phyloP scores from a whole-genome alignment of 2,113 vertebrate species.

The Malaclemys terrapin region DNA sequence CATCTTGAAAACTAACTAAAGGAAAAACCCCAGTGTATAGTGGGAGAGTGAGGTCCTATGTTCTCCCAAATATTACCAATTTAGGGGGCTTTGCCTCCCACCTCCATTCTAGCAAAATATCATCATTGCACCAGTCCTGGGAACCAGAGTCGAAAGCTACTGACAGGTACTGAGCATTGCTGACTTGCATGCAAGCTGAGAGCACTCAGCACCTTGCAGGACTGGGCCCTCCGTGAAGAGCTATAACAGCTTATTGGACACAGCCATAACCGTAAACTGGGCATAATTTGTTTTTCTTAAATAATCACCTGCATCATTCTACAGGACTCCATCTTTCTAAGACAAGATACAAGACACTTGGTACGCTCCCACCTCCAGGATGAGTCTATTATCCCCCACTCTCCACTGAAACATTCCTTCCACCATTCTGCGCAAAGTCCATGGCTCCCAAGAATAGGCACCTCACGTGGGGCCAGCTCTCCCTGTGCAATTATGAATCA shows the following conservation, averaged over 20 bases:
- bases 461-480: rapidly evolving
- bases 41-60: background rate
- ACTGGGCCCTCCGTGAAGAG: background rate
- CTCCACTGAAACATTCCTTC: background rate
- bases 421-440: rapidly evolving
- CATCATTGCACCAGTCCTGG: rapidly evolving
- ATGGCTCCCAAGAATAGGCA: rapidly evolving
- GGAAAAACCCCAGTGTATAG: background rate
- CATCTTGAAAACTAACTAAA: background rate
- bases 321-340: background rate
- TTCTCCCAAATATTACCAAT: background rate
- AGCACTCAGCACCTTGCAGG: background rate
- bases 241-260: background rate
- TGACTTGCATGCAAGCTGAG: background rate
- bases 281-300: background rate
- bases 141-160: background rate
- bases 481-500: rapidly evolving
- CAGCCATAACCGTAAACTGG: background rate
- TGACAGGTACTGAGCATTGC: background rate
- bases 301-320: background rate
- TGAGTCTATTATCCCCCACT: background rate
- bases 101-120: background rate
- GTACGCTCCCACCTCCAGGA: background rate
- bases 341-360: background rate
- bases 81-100: background rate